A percentile compares a stretch with the other conserved stretches of the same genome.
phyloP scores from a whole-genome alignment of 2,888 invertebrate genomes.

The Sceliomorpha sp. region DNA sequence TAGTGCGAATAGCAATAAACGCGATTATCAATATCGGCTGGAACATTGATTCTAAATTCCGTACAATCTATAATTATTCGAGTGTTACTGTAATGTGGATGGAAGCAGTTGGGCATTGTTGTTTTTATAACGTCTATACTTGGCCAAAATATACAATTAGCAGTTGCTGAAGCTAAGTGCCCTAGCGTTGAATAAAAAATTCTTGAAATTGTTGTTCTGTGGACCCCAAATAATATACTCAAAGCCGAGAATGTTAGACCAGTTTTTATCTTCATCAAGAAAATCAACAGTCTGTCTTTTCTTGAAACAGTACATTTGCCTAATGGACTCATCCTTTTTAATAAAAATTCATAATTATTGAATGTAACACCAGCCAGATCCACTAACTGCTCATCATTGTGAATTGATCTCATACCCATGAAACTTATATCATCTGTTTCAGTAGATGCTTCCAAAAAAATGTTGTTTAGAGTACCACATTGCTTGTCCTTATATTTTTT shows the following conservation, averaged over 20 bases:
- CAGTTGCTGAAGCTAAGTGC: constrained; percentile 16
- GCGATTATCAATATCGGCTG: constrained; percentile 27
- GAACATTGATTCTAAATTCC: constrained; percentile 39
- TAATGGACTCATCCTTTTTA: constrained; percentile 22
- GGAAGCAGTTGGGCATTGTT: constrained; percentile 41
- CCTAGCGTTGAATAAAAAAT: constrained; percentile 44
- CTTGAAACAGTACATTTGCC: constrained; percentile 16
- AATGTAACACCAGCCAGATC: constrained; percentile 54
- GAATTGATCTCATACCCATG: constrained; percentile 43
- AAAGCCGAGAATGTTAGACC: constrained; percentile 43
- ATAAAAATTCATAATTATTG: constrained; percentile 41
- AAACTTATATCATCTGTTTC: no score
- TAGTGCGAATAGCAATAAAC: constrained; percentile 46
- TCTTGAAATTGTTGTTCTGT: constrained; percentile 52
- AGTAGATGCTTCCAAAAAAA: no score
- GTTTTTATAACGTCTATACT: constrained; percentile 14
- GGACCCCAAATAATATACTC: constrained; percentile 39
- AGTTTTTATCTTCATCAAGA: constrained; percentile 45
- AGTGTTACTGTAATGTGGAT: constrained; percentile 25
- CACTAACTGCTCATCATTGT: constrained; percentile 35
- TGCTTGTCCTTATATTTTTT: no score
- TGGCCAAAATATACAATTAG: constrained; percentile 45
- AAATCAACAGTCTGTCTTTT: constrained; percentile 33
- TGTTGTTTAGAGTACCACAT: no score
- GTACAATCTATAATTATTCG: constrained; percentile 57